Evolutionary conservation across 1,140 invertebrate species (phyloP), one percentile per base, ranked within the genome.

Genomic region (Dinoponera quadriceps): DNA sequence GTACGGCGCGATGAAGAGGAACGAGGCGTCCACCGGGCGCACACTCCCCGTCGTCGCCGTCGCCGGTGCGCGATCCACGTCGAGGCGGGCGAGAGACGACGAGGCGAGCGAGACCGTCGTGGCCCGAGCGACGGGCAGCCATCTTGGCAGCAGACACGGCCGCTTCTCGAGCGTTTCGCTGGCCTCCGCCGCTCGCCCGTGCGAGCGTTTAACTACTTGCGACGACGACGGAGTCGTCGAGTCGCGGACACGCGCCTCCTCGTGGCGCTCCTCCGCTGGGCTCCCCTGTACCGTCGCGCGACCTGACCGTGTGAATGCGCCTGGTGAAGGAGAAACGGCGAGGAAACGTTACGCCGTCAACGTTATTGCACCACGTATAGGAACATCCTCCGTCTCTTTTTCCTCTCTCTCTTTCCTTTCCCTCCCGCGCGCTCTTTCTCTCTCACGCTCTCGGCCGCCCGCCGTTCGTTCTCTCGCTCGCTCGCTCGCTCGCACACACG

Each of bases 61-160:
- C 25, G 33, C 3, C 72, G 38, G 29, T 7, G 48, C 60, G 13
- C 29, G 49, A 54, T 54, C 38, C 0, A 29, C 38, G 44, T 51
- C 29, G 65, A 38, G 18, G 18, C 54, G 27, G 29, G 14, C 13
- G 80, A 65, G 38, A 44, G 51, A 33, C 27, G 80, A 83, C 66
- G 44, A 77, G 65, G 62, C 84, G 80, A 68, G 68, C 85, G 85
- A 75, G 69, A 54, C 85, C 90, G 87, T 90, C 87, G 88, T 89
- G 86, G 82, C 91, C 89, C 91, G 75, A 27, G 75, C 75, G 91
- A 89, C 90, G 92, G 92, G 91, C 91, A 93, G 92, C 92, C 92
- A 93, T 93, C 90, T 93, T 93, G 92, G 83, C 80, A 71, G 75
- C 82, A 51, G 85, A 63, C 72, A 89, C 73, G 69, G 75, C 60